Evolutionary conservation across 2,888 invertebrate genomes (phyloP), one percentile per base, ranked within the genome.

Genomic region (Scaptomyza flava): DNA sequence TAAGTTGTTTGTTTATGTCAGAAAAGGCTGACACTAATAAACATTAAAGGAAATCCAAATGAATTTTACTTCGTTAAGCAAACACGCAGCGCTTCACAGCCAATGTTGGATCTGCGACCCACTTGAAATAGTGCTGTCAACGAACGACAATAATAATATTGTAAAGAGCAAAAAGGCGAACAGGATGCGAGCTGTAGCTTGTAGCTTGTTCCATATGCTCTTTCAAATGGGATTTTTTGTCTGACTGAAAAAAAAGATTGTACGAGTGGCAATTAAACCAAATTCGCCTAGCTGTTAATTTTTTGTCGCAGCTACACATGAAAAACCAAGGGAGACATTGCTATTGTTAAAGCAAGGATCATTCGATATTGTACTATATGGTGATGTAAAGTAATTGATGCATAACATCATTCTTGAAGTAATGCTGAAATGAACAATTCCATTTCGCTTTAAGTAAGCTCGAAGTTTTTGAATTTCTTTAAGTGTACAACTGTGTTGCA

Each of bases 91-190:
- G 65, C 66, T 70, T 66, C 74, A 70, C 62, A 64, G 59, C 33
- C 11, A 17, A 41, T 17, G 38, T 41, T 38, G 47, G 23, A 6
- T 11, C 27, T 6, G 42, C 5, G 20, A 31, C 30, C 31, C 71
- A 77, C 78, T 79, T 80, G 71, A 77, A 68, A 62, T 59, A 12
- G 62, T 65, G 51, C 59, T 58, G 59, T 59, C 36, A 47, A 41
- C 69, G 60, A 3, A 41, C 41, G 17, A 17, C 17, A 41, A 53
- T 27, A 33, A 45, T 72, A 69, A 60, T 72, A 65, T 61, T 69
- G 64, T 75, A 71, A 71, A 48, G 60, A 45, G 43, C 43, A 8
- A 20, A 41, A 20, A 27, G n/a, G 31, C 14, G 41, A 12, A 48
- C 20, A 31, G 57, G 30, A 38, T 20, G 41, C 31, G 43, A 31